phyloP scores from a whole-genome alignment of 2,113 vertebrate species.

The Gnathonemus echidnorhynchus region DNA sequence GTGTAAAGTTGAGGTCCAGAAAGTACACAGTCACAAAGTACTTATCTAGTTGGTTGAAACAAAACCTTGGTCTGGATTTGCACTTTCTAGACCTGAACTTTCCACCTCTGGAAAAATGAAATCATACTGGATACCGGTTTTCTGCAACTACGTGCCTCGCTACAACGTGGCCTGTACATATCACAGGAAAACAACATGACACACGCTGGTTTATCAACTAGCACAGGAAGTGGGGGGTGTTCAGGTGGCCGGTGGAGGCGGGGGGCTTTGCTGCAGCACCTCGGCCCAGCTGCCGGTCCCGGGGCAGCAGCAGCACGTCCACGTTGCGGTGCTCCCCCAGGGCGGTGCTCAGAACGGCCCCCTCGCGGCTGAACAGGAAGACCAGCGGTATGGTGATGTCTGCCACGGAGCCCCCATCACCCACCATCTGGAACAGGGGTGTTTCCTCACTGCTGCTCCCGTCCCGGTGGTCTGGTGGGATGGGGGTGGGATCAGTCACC shows the following conservation, averaged over 20 bases:
- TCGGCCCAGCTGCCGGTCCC: slow-evolving; percentile 56
- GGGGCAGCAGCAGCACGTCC: slow-evolving; percentile 63
- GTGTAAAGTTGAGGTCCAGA: too few species aligned
- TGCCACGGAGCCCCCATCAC: slow-evolving; percentile 58
- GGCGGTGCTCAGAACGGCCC: slow-evolving; percentile 53
- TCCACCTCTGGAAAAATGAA: neutral
- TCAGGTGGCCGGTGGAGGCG: neutral
- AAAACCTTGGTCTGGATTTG: too few species aligned
- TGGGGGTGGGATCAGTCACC: neutral
- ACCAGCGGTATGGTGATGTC: slow-evolving; percentile 63
- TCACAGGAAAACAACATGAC: neutral
- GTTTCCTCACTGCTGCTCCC: slow-evolving; percentile 63
- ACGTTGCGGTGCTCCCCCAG: slow-evolving; percentile 62
- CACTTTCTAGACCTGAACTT: too few species aligned
- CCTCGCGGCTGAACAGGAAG: slow-evolving; percentile 66
- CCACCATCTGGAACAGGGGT: slow-evolving; percentile 72
- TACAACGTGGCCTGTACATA: neutral
- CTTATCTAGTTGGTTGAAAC: too few species aligned
- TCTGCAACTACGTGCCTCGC: neutral
- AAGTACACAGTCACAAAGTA: too few species aligned
- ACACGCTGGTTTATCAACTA: neutral
- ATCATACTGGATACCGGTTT: neutral
- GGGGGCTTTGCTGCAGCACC: slow-evolving; percentile 38
- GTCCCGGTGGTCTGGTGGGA: slow-evolving; percentile 57
- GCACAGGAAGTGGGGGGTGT: neutral